Evolutionary conservation across 2,797 vertebrate species (phyloP), one percentile per base, ranked within the genome.

Genomic region (Paedocypris micromegethes): DNA sequence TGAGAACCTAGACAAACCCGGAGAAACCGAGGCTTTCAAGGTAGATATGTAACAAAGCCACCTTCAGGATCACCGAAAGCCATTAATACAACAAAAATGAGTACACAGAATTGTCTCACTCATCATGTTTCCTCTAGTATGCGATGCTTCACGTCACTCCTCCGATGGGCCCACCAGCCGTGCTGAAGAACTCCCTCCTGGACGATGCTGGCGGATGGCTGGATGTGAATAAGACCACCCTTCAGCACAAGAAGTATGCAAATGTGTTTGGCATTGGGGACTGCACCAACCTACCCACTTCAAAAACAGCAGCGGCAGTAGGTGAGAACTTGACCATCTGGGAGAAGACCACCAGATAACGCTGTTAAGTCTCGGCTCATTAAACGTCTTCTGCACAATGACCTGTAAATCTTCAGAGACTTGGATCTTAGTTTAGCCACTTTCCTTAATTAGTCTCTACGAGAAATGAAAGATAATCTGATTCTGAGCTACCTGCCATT

Each of bases 91-190:
- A 59, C 37, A 44, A 43, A 6, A 48, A 53, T 46, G 2, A 38
- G 6, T 64, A 55, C 4, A 23, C 4, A 47, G 45, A 9, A 40
- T 50, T 56, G 47, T 64, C 37, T 69, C 47, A 42, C 9, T 52
- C 5, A 42, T 68, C 59, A 59, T 66, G 4, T 74, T 66, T 2
- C 6, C 38, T 51, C 5, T 58, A 99, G 96, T 99, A 97, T 77
- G 95, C 93, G 82, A 95, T 99, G 95, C 93, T 99, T 70, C 97
- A 99, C 3, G 93, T 99, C 48, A 97, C 96, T 0, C 97, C 97
- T 3, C 97, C 97, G 0, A 99, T 99, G 97, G 93, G 95, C 58
- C 88, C 96, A 6, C 92, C 81, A 43, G 80, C 83, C 0, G 93
- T 90, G 6, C 77, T 99, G 8, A 85, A 94, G 83, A 87, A 74